Percentiles rank a stretch among this genome's conserved stretches.
Evolutionary conservation across 2,797 vertebrate species (phyloP).

Genomic region (Clarias fuscus): DNA sequence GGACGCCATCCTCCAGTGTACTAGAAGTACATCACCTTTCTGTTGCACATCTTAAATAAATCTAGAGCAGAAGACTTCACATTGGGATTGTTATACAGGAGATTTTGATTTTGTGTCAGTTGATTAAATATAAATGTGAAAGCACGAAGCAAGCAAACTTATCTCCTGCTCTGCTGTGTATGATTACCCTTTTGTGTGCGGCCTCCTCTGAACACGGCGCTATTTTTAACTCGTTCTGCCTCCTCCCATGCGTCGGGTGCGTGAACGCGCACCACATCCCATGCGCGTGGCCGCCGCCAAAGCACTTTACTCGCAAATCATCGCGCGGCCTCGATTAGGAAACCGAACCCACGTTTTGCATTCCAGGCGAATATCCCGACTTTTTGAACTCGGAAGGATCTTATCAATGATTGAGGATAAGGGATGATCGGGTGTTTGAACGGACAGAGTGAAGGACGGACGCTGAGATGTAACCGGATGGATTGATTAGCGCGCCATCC

Average conservation of each 20-base stretch:
- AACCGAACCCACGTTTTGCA: background rate
- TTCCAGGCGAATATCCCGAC: background rate
- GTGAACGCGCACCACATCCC: constrained; percentile 30
- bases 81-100: background rate
- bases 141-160: too few species aligned
- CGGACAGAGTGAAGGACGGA: background rate
- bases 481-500: constrained; percentile 41
- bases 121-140: background rate
- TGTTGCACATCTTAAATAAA: background rate
- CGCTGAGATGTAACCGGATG: background rate
- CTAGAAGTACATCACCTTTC: background rate
- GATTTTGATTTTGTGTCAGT: background rate
- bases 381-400: background rate
- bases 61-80: background rate
- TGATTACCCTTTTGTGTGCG: background rate
- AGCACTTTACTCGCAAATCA: background rate
- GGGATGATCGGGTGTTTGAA: background rate
- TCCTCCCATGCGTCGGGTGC: constrained; percentile 1
- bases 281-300: background rate
- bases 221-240: constrained; percentile 21
- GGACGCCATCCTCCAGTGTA: background rate
- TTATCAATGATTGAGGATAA: background rate
- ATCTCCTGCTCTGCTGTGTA: background rate
- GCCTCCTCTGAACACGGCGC: background rate
- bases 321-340: background rate